Conservation (phyloP, 2,113 vertebrate genomes). For the Dipodomys ordii region DNA sequence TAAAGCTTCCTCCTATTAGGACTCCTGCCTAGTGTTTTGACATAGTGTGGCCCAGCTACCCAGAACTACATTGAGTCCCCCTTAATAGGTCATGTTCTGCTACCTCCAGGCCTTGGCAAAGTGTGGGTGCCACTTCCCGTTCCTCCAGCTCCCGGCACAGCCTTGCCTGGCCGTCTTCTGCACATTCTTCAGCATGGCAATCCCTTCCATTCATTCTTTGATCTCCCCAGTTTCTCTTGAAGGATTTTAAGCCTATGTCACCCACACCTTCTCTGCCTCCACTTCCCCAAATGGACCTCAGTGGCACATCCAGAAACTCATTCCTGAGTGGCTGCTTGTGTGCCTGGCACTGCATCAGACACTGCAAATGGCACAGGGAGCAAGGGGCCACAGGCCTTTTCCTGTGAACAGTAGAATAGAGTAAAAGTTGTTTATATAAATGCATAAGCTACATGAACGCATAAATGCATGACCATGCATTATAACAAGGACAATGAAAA, state of each 20-base stretch:
- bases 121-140: not conserved
- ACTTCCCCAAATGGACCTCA: not conserved
- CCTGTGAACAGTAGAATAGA: not conserved
- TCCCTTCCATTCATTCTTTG: not conserved
- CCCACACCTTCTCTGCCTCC: not conserved
- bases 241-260: not conserved
- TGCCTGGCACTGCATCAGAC: not conserved
- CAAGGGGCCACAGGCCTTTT: not conserved
- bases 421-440: not conserved
- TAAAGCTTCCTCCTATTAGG: not conserved
- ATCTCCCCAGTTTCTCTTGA: not conserved
- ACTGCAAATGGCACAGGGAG: not conserved
- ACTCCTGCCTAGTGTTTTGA: slow-evolving; percentile 9
- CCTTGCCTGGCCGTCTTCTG: not conserved
- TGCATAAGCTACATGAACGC: not conserved
- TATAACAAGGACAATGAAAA: not conserved
- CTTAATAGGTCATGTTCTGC: not conserved
- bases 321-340: not conserved
- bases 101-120: not conserved
- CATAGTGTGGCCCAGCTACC: not conserved
- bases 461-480: not conserved
- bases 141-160: not conserved
- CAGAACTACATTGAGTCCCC: slow-evolving; percentile 5
- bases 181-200: not conserved
- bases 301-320: not conserved